Evolutionary conservation across 1,140 invertebrate genomes (phyloP), one percentile per base, ranked within the genome.

Genomic region (Cataglyphis hispanica): DNA sequence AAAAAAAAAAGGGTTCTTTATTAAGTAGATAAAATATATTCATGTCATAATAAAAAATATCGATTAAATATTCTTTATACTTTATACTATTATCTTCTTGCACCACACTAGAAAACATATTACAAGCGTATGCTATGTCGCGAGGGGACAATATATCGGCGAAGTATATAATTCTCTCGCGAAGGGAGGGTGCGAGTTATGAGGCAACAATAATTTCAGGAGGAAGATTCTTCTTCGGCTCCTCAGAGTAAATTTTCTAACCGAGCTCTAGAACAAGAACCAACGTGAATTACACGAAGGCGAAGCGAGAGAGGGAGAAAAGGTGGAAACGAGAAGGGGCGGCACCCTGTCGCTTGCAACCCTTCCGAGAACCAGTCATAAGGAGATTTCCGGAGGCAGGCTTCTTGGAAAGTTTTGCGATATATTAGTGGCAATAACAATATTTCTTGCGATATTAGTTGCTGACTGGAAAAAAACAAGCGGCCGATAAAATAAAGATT

Each of bases 361-460:
- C 80, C 72, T 88, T 84, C 72, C 72, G 27, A 40, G 34, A 87
- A 66, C 66, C 86, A 67, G 83, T 87, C 85, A 60, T 61, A 80
- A 88, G 81, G 67, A 89, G 83, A 87, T 89, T 89, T 85, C 37
- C 86, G 83, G 50, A 85, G 81, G 53, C 72, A 86, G 37, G 31
- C 60, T 40, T 60, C 43, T 60, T 46, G 69, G 75, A 91, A 93
- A 56, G 89, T 91, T 91, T 91, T 78, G 76, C 88, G 90, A 92
- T 91, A 92, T 93, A 93, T 92, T 90, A 88, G 69, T 50, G 76
- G 91, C 86, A 89, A 90, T 93, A 92, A 92, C 91, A 89, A 89
- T 92, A 91, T 93, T 93, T 93, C 89, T 89, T 72, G 87, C 81
- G 90, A 91, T 92, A 93, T 93, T 93, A 93, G 90, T 86, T 89